phyloP scores from a whole-genome alignment of 2,888 invertebrate species.

The Pyrrhia umbra region DNA sequence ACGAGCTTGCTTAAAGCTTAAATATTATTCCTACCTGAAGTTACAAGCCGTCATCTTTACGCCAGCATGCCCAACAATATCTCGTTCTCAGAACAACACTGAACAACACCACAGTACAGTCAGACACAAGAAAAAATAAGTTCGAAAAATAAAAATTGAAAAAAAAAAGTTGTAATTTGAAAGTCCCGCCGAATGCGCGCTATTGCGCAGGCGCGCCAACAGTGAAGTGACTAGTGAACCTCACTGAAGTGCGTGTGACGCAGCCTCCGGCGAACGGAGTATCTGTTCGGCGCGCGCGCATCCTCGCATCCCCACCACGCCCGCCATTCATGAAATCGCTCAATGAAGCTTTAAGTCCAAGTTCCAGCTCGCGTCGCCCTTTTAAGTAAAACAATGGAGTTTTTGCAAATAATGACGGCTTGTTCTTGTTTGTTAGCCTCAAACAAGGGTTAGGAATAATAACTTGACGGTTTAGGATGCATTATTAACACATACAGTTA shows the following conservation, averaged over 20 bases:
- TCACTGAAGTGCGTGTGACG: conserved; percentile 66
- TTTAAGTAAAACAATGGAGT: conserved; percentile 38
- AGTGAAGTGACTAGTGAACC: conserved; percentile 68
- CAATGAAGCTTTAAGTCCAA: conserved; percentile 69
- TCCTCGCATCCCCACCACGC: conserved; percentile 79
- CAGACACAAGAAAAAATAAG: conserved; percentile 67
- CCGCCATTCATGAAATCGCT: conserved; percentile 84
- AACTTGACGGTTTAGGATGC: not conserved
- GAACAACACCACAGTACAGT: conserved; percentile 74
- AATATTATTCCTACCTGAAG: conserved; percentile 78
- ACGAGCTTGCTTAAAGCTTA: conserved; percentile 11
- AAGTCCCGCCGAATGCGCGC: conserved; percentile 78
- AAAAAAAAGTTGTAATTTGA: conserved; percentile 70
- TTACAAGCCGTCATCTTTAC: conserved; percentile 80
- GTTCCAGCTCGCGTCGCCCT: conserved; percentile 39
- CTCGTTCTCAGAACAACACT: conserved; percentile 70
- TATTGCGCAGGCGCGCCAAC: conserved; percentile 78
- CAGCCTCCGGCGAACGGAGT: conserved; percentile 76
- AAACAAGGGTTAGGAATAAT: not conserved
- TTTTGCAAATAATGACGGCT: conserved; percentile 19
- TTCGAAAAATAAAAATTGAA: conserved; percentile 37
- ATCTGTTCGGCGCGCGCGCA: conserved; percentile 72
- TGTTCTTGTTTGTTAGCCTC: conserved; percentile 11
- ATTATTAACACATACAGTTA: not conserved
- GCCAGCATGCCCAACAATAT: conserved; percentile 79